These are phyloP conservation scores for Sphenodon punctatus DNA, from an alignment of 2,797 vertebrate species.

Conservation along the genomic window DNA sequence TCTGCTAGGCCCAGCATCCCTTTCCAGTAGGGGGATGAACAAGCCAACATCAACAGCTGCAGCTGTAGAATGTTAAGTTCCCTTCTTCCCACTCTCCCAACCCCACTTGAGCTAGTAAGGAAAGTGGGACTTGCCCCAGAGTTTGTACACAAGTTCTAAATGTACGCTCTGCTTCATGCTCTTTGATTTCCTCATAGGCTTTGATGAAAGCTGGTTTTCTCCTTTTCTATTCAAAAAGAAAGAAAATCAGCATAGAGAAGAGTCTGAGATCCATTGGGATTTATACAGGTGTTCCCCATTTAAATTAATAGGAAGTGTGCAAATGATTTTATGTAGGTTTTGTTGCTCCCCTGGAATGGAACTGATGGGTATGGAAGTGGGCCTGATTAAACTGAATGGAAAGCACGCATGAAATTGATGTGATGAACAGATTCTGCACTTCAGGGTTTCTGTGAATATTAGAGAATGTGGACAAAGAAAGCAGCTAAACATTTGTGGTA, in stretches of 20 bases:
- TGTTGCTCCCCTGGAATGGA: neutral
- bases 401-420: neutral
- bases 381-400: accelerated
- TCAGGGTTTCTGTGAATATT: neutral
- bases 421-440: neutral
- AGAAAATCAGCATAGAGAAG: accelerated
- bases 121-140: neutral
- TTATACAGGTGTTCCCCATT: neutral
- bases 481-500: neutral
- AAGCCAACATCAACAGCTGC: no score
- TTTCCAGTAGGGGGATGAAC: no score
- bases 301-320: neutral
- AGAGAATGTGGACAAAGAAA: neutral
- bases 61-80: no score
- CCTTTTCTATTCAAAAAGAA: neutral
- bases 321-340: neutral
- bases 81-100: no score
- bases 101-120: neutral
- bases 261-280: neutral
- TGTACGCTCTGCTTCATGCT: accelerated
- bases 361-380: neutral
- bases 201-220: accelerated
- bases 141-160: neutral
- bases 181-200: neutral
- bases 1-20: no score